These are phyloP conservation scores for Morone saxatilis DNA, from an alignment of 2,113 vertebrate species.

Conservation along the genomic window DNA sequence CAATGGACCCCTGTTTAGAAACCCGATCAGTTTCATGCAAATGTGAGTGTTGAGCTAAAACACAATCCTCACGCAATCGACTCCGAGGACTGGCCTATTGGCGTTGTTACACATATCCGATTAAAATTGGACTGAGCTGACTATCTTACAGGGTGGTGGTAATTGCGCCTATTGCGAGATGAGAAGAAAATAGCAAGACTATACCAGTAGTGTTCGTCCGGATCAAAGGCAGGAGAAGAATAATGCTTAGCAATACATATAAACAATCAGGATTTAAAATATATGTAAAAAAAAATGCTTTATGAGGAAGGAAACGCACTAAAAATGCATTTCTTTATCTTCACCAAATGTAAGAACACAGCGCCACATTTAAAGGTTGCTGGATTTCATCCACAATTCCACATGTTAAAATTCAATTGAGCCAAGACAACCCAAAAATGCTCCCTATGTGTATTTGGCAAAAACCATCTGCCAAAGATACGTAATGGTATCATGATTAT, in stretches of 20 bases:
- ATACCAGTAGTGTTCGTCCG: too few relatives aligned
- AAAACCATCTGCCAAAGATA: not conserved
- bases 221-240: not conserved
- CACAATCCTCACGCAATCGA: too few relatives aligned
- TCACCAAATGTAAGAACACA: not conserved
- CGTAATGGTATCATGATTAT: not conserved
- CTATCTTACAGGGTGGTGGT: too few relatives aligned
- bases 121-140: too few relatives aligned
- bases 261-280: not conserved
- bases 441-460: not conserved
- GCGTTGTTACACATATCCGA: too few relatives aligned
- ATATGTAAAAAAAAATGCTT: not conserved
- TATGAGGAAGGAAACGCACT: not conserved
- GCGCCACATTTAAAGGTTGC: not conserved
- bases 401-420: not conserved
- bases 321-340: not conserved
- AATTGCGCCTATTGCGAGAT: too few relatives aligned
- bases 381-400: slow-evolving; percentile 13
- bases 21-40: too few relatives aligned
- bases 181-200: too few relatives aligned
- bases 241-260: not conserved
- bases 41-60: too few relatives aligned
- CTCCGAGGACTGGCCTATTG: too few relatives aligned
- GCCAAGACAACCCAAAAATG: not conserved
- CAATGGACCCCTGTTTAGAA: not conserved